Evolutionary conservation across 2,888 invertebrate genomes (phyloP).

Genomic region (Microchrysa polita): DNA sequence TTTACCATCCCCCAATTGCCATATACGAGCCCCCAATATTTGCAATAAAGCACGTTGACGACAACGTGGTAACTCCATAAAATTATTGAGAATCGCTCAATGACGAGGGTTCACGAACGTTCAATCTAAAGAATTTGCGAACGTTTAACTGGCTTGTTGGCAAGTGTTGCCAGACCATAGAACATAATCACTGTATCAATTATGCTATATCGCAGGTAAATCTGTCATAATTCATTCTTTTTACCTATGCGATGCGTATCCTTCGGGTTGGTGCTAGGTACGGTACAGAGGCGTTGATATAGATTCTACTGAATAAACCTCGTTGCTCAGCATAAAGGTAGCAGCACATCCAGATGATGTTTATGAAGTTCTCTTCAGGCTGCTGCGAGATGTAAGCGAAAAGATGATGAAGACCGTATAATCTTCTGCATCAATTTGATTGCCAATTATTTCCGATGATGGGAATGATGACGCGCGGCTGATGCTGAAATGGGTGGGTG

Average conservation of each 20-base stretch:
- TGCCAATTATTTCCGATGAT: slow-evolving; percentile 18
- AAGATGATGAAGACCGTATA: slow-evolving; percentile 35
- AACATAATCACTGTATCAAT: slow-evolving; percentile 39
- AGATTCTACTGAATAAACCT: too few species aligned
- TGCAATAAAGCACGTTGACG: not conserved
- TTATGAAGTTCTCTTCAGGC: not conserved
- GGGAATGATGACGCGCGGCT: too few species aligned
- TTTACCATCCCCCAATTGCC: not conserved
- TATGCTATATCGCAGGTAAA: slow-evolving; percentile 31
- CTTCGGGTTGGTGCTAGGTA: too few species aligned
- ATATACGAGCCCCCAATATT: slow-evolving; percentile 10
- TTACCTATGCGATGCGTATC: too few species aligned
- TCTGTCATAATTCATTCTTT: slow-evolving; percentile 27
- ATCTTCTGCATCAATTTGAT: slow-evolving; percentile 38
- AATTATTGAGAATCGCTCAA: slow-evolving; percentile 31
- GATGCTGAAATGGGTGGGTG: not conserved
- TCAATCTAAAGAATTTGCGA: slow-evolving; percentile 7
- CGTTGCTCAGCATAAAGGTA: too few species aligned
- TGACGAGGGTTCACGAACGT: slow-evolving; percentile 42
- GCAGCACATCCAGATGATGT: not conserved
- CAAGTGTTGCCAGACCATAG: slow-evolving; percentile 38
- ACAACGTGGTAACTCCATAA: slow-evolving; percentile 20
- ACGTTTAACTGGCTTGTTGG: not conserved
- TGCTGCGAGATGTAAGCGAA: not conserved
- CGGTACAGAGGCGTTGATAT: too few species aligned